Evolutionary conservation across 2,797 vertebrate species (phyloP), one percentile per base, ranked within the genome.

Genomic region (Tarsius wallacei): DNA sequence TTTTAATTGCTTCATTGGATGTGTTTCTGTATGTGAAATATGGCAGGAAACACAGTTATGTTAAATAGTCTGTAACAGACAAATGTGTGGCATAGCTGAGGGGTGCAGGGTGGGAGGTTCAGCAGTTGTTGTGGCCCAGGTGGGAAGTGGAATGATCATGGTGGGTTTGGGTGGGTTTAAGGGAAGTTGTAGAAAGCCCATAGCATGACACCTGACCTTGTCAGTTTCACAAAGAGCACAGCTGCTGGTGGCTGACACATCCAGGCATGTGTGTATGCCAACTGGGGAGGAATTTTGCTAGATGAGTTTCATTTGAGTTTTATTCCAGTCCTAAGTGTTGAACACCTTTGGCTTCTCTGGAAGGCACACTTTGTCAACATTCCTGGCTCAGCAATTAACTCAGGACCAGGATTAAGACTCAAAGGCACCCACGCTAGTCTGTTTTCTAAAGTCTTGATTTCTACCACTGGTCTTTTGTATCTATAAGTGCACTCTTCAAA

Each of bases 71-170:
- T 13, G 53, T 51, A 68, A 14, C 64, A 70, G 73, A 15, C 0
- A 11, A 2, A 0, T 0, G 0, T 15, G 14, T 11, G 63, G 28
- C 2, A 5, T 12, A 13, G 74, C 68, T 11, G 47, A 22, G 31
- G 42, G 64, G 33, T 76, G 13, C 71, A 21, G 1, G 14, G 63
- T 33, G 2, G 33, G 16, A 28, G 66, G 49, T n/a, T 26, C 21
- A 26, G 26, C 1, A 15, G n/a, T 1, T 3, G 24, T 21, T 3
- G 0, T 7, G 21, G 42, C 42, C 68, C 31, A 33, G 11, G 85
- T 66, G 36, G 11, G 26, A 42, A 26, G 9, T 12, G 57, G 13
- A 8, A 11, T 24, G 57, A 15, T 36, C 1, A 10, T 0, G 24
- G 49, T 3, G 13, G 22, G 55, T 42, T 21, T 42, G 68, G 47